Base-by-base conservation (phyloP, 2,888 invertebrate genomes). In the Drosophila colorata region DNA sequence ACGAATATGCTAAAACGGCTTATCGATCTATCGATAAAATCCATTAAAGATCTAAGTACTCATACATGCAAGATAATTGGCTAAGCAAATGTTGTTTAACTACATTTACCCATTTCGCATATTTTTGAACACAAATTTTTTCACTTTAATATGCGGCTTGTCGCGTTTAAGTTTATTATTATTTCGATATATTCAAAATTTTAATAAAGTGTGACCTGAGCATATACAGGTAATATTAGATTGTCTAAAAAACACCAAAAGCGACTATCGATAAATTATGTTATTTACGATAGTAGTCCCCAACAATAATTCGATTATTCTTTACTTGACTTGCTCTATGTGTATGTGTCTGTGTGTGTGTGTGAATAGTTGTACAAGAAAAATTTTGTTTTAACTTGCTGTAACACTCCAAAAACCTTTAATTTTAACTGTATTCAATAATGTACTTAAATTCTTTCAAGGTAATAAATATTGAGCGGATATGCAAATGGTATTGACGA, bases 21-120 rank as follows among this genome's bases (percentile, higher is more conserved):
- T 40, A 74, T 65, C 65, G 77, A 20, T 7, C 25, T 68, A 51
- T 67, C 67, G 67, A 66, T 41, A 41, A 28, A 5, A 41, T 35
- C n/a, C 13, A 20, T 9, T n/a, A 5, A 3, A 1, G 14, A 16
- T n/a, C 64, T 41, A 28, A n/a, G 13, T 14, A 20, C 4, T 0
- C 1, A 2, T 28, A 28, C 2, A 28, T 4, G 2, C 1, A 18
- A n/a, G 4, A 49, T 3, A 14, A 13, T 20, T 11, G 18, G 18
- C 2, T 9, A 31, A 3, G 31, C 9, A 1, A 9, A 7, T 33
- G 8, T 33, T 14, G 8, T 2, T 5, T 5, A 11, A 8, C 4
- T 9, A 13, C 4, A 16, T 23, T 23, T 9, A 13, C 0, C 2
- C 13, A 31, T 3, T 7, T 9, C 0, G 14, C 1, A 1, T 2